Evolutionary conservation across 2,797 vertebrate genomes (phyloP).

Genomic region (Nyctibius grandis): DNA sequence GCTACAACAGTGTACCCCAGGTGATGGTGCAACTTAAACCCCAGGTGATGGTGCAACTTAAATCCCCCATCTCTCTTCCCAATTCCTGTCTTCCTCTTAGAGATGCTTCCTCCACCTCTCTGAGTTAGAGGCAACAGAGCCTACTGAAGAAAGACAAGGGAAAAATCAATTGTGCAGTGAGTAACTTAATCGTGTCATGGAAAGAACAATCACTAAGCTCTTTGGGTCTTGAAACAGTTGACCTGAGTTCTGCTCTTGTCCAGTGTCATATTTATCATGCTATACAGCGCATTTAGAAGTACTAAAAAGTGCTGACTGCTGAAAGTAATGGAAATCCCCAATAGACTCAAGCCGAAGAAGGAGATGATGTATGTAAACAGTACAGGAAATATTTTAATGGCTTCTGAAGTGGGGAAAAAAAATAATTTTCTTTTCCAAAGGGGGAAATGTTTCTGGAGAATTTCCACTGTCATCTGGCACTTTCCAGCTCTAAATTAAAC

Average conservation of each 20-base stretch:
- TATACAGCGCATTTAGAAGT: neutral
- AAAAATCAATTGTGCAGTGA: neutral
- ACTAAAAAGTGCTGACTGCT: neutral
- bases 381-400: neutral
- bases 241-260: neutral
- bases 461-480: neutral
- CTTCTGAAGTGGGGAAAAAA: neutral
- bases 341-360: neutral
- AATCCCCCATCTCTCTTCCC: neutral
- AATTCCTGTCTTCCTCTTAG: neutral
- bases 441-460: neutral
- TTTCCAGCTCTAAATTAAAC: neutral
- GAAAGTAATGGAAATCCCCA: neutral
- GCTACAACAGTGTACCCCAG: too few relatives aligned
- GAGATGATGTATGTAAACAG: neutral
- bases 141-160: neutral
- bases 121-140: neutral
- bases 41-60: accelerated
- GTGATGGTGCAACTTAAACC: accelerated
- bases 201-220: neutral
- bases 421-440: neutral
- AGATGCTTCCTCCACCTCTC: neutral
- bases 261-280: neutral
- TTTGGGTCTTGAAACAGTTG: neutral
- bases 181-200: neutral